Conservation (phyloP, 2,113 vertebrate genomes). For the Emydura subglobosa region DNA sequence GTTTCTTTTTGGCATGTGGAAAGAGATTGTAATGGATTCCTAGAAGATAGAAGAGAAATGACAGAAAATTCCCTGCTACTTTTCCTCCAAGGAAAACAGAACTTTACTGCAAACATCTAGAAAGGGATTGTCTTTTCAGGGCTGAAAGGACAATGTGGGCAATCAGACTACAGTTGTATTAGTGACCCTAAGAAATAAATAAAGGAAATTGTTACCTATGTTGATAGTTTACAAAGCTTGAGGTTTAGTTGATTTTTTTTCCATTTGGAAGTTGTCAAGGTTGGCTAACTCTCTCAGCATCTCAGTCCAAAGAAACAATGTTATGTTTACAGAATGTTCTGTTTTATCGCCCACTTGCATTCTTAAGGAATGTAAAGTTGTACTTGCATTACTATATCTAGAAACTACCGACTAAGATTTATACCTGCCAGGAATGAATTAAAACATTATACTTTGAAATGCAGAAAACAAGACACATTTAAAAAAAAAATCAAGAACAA, state of each 20-base stretch:
- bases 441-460: not conserved
- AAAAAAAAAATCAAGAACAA: too few relatives aligned
- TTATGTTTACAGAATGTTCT: not conserved
- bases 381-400: not conserved
- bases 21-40: not conserved
- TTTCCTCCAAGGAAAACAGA: not conserved
- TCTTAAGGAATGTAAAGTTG: not conserved
- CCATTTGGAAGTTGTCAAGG: not conserved
- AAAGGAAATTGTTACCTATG: not conserved
- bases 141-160: not conserved
- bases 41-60: not conserved
- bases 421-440: not conserved
- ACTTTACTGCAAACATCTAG: not conserved
- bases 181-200: not conserved
- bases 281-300: not conserved
- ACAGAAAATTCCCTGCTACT: not conserved
- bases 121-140: not conserved
- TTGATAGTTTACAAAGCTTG: not conserved
- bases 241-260: not conserved
- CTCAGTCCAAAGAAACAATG: not conserved
- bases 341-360: not conserved
- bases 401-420: not conserved
- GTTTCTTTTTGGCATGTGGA: too few relatives aligned
- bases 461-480: not conserved
- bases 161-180: not conserved